phyloP scores from a whole-genome alignment of 2,888 invertebrate species.

The Cacoxenus indagator region DNA sequence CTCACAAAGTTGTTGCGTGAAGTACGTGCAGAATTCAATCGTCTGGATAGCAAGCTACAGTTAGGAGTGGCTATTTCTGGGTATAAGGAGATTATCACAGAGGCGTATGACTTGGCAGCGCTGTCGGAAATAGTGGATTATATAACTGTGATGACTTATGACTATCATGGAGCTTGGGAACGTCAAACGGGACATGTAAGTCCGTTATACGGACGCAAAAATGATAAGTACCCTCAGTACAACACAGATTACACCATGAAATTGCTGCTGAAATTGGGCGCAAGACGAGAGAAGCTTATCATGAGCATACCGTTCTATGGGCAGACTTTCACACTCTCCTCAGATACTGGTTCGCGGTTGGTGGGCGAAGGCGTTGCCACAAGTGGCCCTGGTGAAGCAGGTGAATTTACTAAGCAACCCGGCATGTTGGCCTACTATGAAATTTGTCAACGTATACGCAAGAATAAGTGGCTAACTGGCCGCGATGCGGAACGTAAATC shows the following conservation, averaged over 20 bases:
- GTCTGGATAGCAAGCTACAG: slow-evolving; percentile 73
- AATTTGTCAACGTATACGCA: slow-evolving; percentile 81
- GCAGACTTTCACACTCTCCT: slow-evolving; percentile 81
- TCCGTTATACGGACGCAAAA: slow-evolving; percentile 78
- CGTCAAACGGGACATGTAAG: slow-evolving; percentile 84
- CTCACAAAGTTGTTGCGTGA: slow-evolving; percentile 83
- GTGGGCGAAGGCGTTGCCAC: slow-evolving; percentile 76
- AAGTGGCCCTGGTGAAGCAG: slow-evolving; percentile 83
- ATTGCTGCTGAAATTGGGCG: slow-evolving; percentile 80
- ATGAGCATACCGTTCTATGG: slow-evolving; percentile 91
- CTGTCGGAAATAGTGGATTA: slow-evolving; percentile 82
- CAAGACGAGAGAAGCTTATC: slow-evolving; percentile 81
- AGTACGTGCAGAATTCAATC: slow-evolving; percentile 63
- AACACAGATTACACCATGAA: slow-evolving; percentile 87
- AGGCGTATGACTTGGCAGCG: slow-evolving; percentile 83
- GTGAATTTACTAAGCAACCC: slow-evolving; percentile 86
- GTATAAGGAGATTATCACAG: slow-evolving; percentile 90
- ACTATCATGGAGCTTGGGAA: slow-evolving; percentile 94
- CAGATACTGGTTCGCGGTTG: slow-evolving; percentile 58
- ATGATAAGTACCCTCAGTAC: slow-evolving; percentile 82
- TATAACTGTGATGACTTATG: slow-evolving; percentile 88
- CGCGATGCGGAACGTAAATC: slow-evolving; percentile 74
- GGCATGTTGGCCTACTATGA: slow-evolving; percentile 92
- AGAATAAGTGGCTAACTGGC: slow-evolving; percentile 79
- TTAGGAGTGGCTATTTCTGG: slow-evolving; percentile 89